phyloP scores from a whole-genome alignment of 2,797 vertebrate species.

The Rhyacichthys aspro region DNA sequence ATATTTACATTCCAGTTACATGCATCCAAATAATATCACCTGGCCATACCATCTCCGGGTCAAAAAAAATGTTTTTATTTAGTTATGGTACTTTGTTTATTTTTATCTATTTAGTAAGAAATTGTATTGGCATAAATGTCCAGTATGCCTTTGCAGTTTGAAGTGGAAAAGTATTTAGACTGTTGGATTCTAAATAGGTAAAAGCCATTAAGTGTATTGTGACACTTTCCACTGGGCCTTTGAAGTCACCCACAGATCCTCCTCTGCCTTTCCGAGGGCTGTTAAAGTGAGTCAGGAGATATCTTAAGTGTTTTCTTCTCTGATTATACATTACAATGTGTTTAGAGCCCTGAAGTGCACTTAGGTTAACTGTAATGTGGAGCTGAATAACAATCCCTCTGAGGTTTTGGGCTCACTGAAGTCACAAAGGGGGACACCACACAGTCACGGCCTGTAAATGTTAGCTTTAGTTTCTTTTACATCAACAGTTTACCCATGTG shows the following conservation, averaged over 20 bases:
- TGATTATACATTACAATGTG: constrained; percentile 62
- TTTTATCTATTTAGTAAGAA: too few relatives aligned
- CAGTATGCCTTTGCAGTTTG: background rate
- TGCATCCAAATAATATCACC: too few relatives aligned
- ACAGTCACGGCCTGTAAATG: constrained; percentile 75
- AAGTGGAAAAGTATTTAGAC: too few relatives aligned
- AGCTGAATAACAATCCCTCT: constrained; percentile 62
- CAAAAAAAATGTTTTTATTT: too few relatives aligned
- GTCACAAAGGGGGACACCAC: constrained; percentile 73
- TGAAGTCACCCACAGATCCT: constrained; percentile 37
- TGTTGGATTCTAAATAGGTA: background rate
- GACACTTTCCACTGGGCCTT: background rate
- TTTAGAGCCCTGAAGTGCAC: constrained; percentile 71
- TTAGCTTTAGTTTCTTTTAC: constrained; percentile 79
- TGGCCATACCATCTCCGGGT: too few relatives aligned
- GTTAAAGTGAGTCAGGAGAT: constrained; percentile 49
- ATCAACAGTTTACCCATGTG: constrained; percentile 80
- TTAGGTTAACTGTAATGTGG: constrained; percentile 65
- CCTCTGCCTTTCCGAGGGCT: constrained; percentile 37
- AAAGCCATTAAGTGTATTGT: constrained; percentile 40
- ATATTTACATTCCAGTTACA: too few relatives aligned
- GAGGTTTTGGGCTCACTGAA: constrained; percentile 51
- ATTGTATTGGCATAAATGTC: constrained; percentile 16
- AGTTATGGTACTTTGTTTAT: too few relatives aligned
- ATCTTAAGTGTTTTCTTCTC: constrained; percentile 56